A percentile compares a stretch with the other conserved stretches of the same genome.
Evolutionary conservation across 2,888 invertebrate genomes (phyloP).

Genomic region (Lasioglossum leucozonium): DNA sequence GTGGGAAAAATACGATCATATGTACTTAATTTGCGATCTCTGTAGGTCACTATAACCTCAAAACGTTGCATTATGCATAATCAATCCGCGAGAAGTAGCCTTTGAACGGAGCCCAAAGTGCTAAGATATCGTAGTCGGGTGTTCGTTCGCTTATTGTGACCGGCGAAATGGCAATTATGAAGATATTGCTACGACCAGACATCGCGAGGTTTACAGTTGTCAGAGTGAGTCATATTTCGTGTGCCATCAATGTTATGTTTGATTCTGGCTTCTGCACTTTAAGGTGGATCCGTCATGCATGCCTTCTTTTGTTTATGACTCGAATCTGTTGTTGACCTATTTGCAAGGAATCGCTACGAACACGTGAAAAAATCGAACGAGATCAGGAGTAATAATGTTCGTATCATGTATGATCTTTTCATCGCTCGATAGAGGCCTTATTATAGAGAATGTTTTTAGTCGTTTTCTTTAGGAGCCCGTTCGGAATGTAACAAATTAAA

Average conservation of each 20-base stretch:
- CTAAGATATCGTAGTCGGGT: constrained; percentile 56
- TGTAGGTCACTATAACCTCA: constrained; percentile 68
- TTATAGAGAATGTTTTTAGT: not conserved
- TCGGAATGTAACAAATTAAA: not conserved
- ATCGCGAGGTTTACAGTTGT: constrained; percentile 76
- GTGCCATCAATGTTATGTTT: constrained; percentile 39
- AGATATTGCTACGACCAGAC: constrained; percentile 78
- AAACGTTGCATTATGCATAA: constrained; percentile 65
- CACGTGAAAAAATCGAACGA: not conserved
- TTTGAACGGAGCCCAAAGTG: constrained; percentile 61
- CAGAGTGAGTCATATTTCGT: constrained; percentile 76
- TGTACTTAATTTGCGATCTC: constrained; percentile 48
- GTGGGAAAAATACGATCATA: constrained; percentile 59
- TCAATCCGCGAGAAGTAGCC: constrained; percentile 53
- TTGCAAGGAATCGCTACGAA: constrained; percentile 8
- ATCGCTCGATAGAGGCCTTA: not conserved
- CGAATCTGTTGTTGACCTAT: constrained; percentile 21
- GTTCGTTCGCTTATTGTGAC: constrained; percentile 15
- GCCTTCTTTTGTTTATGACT: constrained; percentile 52
- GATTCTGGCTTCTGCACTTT: constrained; percentile 41
- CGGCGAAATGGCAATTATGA: constrained; percentile 77
- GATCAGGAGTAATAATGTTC: constrained; percentile 18
- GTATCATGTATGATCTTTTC: not conserved
- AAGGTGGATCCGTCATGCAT: constrained; percentile 39
- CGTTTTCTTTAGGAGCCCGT: not conserved